Evolutionary conservation across 2,113 vertebrate species (phyloP).

Genomic region (Archilochus colubris): DNA sequence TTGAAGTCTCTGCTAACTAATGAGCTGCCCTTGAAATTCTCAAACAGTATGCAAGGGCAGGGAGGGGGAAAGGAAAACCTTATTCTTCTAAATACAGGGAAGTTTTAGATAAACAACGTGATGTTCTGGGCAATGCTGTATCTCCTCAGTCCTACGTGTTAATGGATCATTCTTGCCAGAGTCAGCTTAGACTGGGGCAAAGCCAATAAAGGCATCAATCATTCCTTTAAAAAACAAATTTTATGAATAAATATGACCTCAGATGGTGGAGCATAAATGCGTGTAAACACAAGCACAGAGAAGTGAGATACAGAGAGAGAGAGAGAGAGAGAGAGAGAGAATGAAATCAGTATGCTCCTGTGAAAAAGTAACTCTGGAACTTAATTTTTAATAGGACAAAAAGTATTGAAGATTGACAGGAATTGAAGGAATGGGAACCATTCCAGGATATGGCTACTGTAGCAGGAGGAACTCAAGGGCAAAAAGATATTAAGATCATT

Average conservation of each 20-base stretch:
- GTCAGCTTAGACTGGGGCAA: not conserved
- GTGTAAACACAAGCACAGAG: not conserved
- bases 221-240: not conserved
- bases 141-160: not conserved
- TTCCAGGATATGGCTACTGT: too few relatives aligned
- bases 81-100: not conserved
- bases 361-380: not conserved
- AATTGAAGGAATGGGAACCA: not conserved
- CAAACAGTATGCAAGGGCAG: not conserved
- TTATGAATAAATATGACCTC: not conserved
- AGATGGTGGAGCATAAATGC: not conserved
- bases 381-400: not conserved
- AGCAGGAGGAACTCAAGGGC: not conserved
- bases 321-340: not conserved
- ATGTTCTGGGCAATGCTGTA: not conserved
- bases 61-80: not conserved
- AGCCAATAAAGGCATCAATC: not conserved
- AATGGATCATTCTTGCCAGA: not conserved
- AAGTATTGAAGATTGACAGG: not conserved
- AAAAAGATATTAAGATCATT: not conserved
- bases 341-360: not conserved
- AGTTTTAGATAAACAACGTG: not conserved
- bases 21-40: constrained; percentile 38
- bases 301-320: not conserved
- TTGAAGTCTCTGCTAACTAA: constrained; percentile 24